These are phyloP conservation scores for Physella acuta DNA, from an alignment of 1,140 invertebrate species.

Conservation along the genomic window DNA sequence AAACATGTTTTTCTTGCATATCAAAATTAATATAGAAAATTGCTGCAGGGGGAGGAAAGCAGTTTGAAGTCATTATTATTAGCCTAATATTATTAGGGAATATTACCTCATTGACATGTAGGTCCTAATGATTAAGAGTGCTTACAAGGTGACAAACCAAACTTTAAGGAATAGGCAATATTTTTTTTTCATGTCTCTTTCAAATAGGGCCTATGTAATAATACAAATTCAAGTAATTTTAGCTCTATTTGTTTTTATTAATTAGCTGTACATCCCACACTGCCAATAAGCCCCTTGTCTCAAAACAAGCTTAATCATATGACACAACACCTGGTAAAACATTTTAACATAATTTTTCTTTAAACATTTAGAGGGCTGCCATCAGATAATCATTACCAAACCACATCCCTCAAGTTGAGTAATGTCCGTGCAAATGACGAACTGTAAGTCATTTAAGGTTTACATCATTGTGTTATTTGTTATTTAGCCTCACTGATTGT, in stretches of 20 bases:
- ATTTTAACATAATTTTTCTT: background rate
- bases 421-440: constrained; percentile 19
- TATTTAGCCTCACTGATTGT: no score
- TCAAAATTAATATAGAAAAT: background rate
- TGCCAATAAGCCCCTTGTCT: background rate
- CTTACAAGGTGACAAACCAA: no score
- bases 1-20: background rate
- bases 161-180: background rate
- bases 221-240: background rate
- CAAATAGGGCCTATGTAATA: background rate
- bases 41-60: no score
- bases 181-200: background rate
- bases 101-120: no score
- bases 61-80: no score
- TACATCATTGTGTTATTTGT: no score
- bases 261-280: background rate
- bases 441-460: no score
- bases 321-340: background rate
- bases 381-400: background rate
- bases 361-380: constrained; percentile 3
- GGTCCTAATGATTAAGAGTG: no score
- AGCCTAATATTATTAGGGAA: no score
- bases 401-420: constrained; percentile 7
- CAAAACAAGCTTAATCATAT: background rate
- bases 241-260: background rate